Percentiles rank a stretch among this genome's conserved stretches.
Conservation (phyloP, 2,113 vertebrate genomes). For the Leucosticte australis region DNA sequence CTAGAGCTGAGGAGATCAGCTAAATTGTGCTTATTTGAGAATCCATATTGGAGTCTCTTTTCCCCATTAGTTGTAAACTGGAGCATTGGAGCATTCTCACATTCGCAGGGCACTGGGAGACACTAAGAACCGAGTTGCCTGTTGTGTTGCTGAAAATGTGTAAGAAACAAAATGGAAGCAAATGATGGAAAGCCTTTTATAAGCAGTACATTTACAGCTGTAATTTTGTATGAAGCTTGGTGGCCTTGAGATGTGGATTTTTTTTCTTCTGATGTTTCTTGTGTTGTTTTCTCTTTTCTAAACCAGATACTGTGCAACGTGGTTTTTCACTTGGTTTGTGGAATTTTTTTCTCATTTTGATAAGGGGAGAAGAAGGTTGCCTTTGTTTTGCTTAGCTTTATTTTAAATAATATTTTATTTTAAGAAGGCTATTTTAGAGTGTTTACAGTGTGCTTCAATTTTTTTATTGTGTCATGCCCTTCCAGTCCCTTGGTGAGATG, state of each 20-base stretch:
- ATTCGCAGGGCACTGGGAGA: background rate
- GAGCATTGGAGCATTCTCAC: background rate
- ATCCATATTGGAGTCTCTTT: fast-evolving
- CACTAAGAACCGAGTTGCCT: background rate
- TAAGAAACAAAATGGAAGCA: background rate
- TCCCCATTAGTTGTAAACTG: background rate
- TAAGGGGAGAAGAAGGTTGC: background rate
- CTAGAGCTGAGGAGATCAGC: background rate
- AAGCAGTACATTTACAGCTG: background rate
- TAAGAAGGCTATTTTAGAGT: background rate
- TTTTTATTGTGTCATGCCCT: constrained; percentile 38
- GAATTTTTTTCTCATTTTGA: background rate
- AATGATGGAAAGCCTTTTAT: background rate
- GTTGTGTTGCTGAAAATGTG: background rate
- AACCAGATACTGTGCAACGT: background rate
- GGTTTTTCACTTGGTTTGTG: background rate
- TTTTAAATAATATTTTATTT: constrained; percentile 31
- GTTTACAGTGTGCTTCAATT: constrained; percentile 24
- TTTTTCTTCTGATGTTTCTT: background rate
- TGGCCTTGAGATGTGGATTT: background rate
- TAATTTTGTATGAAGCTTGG: background rate
- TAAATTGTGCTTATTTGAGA: background rate
- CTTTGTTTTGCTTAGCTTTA: background rate
- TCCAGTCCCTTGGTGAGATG: background rate
- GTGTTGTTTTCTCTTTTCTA: background rate